Evolutionary conservation across 2,888 invertebrate species (phyloP).

Genomic region (Andrena flavipes): DNA sequence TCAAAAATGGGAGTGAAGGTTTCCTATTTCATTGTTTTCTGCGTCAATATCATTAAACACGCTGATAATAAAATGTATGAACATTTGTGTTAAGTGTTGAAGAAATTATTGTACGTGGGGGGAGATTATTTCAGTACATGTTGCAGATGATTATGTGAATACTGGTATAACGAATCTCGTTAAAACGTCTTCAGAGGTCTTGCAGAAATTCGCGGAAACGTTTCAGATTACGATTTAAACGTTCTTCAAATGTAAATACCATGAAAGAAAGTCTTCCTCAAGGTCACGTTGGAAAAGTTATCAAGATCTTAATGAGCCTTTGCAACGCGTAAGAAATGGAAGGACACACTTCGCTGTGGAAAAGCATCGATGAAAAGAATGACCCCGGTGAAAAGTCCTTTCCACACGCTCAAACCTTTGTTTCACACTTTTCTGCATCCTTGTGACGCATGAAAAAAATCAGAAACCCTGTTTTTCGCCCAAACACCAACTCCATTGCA

Average conservation of each 20-base stretch:
- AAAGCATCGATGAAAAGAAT: conserved; percentile 25
- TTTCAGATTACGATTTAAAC: neutral
- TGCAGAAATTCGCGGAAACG: neutral
- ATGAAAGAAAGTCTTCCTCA: neutral
- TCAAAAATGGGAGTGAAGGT: too few relatives aligned
- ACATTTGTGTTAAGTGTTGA: too few relatives aligned
- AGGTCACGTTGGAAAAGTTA: neutral
- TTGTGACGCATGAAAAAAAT: neutral
- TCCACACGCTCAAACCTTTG: neutral
- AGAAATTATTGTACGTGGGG: too few relatives aligned
- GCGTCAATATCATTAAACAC: too few relatives aligned
- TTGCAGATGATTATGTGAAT: neutral
- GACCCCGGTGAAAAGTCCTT: neutral
- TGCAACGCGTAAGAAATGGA: neutral
- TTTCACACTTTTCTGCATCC: neutral
- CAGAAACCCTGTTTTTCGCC: neutral
- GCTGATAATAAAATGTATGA: neutral
- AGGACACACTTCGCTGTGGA: neutral
- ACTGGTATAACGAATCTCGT: neutral
- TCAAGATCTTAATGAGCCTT: neutral
- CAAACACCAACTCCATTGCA: neutral
- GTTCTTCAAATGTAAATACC: neutral
- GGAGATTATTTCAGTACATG: too few relatives aligned
- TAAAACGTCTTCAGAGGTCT: neutral
- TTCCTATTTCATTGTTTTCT: too few relatives aligned